These are phyloP conservation scores for Oscheius sp. DNA, from an alignment of 1,140 invertebrate species.

Conservation along the genomic window DNA sequence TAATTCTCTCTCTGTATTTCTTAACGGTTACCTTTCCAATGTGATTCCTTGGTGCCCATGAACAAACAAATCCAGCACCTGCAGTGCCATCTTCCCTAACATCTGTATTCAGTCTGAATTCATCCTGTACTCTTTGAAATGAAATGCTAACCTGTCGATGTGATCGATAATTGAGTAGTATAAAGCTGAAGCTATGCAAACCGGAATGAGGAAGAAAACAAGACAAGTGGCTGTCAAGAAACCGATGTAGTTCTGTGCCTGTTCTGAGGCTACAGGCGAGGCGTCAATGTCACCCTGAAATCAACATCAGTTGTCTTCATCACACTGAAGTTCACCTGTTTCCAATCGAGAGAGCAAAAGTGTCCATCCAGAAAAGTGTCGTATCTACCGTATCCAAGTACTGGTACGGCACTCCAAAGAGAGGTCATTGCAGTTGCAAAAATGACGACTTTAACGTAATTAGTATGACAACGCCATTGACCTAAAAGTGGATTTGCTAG, in stretches of 20 bases:
- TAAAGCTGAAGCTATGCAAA: slow-evolving; percentile 33
- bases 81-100: not conserved
- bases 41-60: slow-evolving; percentile 34
- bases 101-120: not conserved
- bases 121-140: too few species aligned
- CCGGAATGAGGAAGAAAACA: slow-evolving; percentile 36
- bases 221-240: slow-evolving; percentile 34
- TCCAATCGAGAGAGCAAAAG: slow-evolving; percentile 37
- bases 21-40: slow-evolving; percentile 9
- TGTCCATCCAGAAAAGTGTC: slow-evolving; percentile 14
- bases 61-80: not conserved
- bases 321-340: slow-evolving; percentile 25
- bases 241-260: slow-evolving; percentile 28
- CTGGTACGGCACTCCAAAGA: slow-evolving; percentile 33
- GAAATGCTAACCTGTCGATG: slow-evolving; percentile 15
- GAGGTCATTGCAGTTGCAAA: not conserved
- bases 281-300: slow-evolving; percentile 16
- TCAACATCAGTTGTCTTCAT: not conserved
- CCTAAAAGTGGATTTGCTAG: not conserved
- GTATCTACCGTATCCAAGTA: slow-evolving; percentile 30
- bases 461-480: slow-evolving; percentile 22
- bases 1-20: slow-evolving; percentile 1
- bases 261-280: not conserved
- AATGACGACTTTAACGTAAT: slow-evolving; percentile 29
- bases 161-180: slow-evolving; percentile 40